Base-by-base conservation (phyloP, 2,888 invertebrate species). In the Eugnorisma glareosa region DNA sequence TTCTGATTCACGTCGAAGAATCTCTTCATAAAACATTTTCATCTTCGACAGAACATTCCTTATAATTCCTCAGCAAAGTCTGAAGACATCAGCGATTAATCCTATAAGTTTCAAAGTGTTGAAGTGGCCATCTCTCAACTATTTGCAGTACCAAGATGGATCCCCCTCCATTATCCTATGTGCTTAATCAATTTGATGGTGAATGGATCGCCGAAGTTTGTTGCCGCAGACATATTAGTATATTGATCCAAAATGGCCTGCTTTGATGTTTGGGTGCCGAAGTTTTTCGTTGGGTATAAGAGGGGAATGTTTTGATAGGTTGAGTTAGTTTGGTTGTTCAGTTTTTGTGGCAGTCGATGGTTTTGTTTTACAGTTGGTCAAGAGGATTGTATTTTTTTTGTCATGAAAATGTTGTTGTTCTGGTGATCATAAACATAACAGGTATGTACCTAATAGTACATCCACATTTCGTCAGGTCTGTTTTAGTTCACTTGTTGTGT, bases 81-180 rank as follows among this genome's bases (percentile, higher is more conserved):
- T 43, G 24, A 63, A 70, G 67, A 63, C 67, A 70, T 77, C 45
- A 73, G 67, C 81, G 79, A 90, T 89, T 90, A 88, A 88, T 91
- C 71, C 73, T 61, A 68, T 79, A 84, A 88, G 68, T 79, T 82
- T 61, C 68, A 64, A 77, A 85, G 80, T 81, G 83, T 82, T 84
- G 77, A 86, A 89, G 78, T 86, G 88, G 83, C 83, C 74, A 83
- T 83, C 86, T 86, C 86, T 67, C 79, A 89, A 86, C 88, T 90
- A 89, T 91, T 89, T 89, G 86, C 83, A 81, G 74, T 61, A 69
- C 43, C 70, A 86, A 89, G 84, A 88, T 82, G 85, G 83, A 90
- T 91, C 73, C 73, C 63, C 79, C 75, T 86, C 89, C 86, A 87
- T 89, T 88, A 91, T 86, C 75, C 84, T 75, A 72, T 88, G 86